Percentiles rank a stretch among this genome's conserved stretches.
Evolutionary conservation across 2,797 vertebrate species (phyloP).

Genomic region (Poecilia wingei): DNA sequence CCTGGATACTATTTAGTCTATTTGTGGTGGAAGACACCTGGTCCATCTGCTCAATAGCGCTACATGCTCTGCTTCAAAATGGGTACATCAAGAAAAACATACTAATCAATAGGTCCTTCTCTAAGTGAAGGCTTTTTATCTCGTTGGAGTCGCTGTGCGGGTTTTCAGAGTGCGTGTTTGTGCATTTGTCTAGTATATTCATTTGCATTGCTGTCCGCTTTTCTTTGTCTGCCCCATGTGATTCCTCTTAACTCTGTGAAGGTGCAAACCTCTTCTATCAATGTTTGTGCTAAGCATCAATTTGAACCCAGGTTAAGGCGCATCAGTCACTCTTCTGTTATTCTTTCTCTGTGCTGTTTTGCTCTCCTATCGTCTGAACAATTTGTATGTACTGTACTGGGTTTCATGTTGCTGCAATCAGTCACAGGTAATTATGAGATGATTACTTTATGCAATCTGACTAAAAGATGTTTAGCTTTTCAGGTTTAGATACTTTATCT

Average conservation of each 20-base stretch:
- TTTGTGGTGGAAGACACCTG: constrained; percentile 47
- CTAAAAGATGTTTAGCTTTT: constrained; percentile 49
- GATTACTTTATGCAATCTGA: constrained; percentile 49
- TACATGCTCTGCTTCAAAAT: constrained; percentile 77
- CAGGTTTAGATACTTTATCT: constrained; percentile 51
- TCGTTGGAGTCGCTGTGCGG: constrained; percentile 61
- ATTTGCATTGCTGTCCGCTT: constrained; percentile 50
- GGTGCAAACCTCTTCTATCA: constrained; percentile 61
- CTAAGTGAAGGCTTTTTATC: constrained; percentile 85
- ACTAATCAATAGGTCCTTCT: constrained; percentile 84
- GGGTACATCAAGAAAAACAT: constrained; percentile 76
- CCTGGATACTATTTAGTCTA: constrained; percentile 61
- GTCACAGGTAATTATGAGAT: constrained; percentile 35
- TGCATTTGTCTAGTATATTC: constrained; percentile 60
- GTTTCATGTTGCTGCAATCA: constrained; percentile 14
- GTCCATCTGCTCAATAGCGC: constrained; percentile 63
- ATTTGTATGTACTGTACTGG: background rate
- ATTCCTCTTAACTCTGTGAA: constrained; percentile 67
- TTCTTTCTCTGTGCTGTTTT: background rate
- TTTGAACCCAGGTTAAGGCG: constrained; percentile 52
- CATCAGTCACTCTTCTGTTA: constrained; percentile 26
- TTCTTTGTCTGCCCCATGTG: constrained; percentile 58
- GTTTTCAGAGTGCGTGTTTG: constrained; percentile 26
- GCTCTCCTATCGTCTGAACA: background rate
- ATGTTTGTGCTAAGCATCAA: constrained; percentile 64